A percentile compares a stretch with the other conserved stretches of the same genome.
phyloP scores from a whole-genome alignment of 2,888 invertebrate species.

The Drosophila vallismaia region DNA sequence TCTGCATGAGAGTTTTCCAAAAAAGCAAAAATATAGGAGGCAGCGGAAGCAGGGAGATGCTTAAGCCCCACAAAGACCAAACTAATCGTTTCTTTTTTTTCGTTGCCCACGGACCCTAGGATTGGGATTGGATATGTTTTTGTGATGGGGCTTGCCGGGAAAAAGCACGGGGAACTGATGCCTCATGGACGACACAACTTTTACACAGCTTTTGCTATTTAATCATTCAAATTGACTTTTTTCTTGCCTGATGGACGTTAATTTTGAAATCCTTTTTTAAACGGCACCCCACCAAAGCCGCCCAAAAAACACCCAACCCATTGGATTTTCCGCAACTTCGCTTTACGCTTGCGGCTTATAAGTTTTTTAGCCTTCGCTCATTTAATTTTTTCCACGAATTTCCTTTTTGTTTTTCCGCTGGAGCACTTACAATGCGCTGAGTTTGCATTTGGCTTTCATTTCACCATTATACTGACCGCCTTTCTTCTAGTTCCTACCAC shows the following conservation, averaged over 20 bases:
- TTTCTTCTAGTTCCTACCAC: slow-evolving; percentile 34
- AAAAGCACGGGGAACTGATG: slow-evolving; percentile 20
- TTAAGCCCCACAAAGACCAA: slow-evolving; percentile 62
- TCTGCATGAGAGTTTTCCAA: slow-evolving; percentile 52
- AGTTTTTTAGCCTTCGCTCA: slow-evolving; percentile 61
- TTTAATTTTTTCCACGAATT: slow-evolving; percentile 43
- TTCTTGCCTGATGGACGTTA: slow-evolving; percentile 67
- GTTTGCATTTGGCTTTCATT: slow-evolving; percentile 71
- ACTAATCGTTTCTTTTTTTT: slow-evolving; percentile 62
- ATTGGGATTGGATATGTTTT: slow-evolving; percentile 21
- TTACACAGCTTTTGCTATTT: slow-evolving; percentile 65
- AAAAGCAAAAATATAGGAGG: slow-evolving; percentile 28
- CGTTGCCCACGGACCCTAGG: slow-evolving; percentile 1
- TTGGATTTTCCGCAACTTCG: slow-evolving; percentile 47
- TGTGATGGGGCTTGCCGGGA: background rate
- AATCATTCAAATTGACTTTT: slow-evolving; percentile 77
- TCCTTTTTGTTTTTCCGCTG: slow-evolving; percentile 58
- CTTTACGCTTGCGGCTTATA: slow-evolving; percentile 72
- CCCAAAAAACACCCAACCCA: slow-evolving; percentile 3
- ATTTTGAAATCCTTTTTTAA: slow-evolving; percentile 73
- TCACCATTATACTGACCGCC: slow-evolving; percentile 53
- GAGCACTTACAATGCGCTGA: slow-evolving; percentile 69
- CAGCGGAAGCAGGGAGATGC: slow-evolving; percentile 22
- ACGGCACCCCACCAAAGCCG: slow-evolving; percentile 26
- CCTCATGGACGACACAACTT: slow-evolving; percentile 40